Conservation (phyloP, 2,888 invertebrate genomes). For the Tuberolachnus salignus region DNA sequence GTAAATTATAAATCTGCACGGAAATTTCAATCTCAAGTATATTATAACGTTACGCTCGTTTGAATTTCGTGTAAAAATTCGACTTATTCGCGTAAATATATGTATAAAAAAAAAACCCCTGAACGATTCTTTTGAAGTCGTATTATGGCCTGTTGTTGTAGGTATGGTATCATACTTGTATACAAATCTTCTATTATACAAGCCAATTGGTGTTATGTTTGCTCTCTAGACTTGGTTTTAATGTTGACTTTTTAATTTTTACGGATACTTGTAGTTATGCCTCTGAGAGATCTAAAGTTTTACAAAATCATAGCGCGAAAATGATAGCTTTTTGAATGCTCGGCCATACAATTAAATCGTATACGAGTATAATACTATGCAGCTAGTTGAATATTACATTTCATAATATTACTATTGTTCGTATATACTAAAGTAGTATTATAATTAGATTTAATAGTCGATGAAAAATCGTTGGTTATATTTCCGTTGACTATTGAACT, state of each 20-base stretch:
- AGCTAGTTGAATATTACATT: background rate
- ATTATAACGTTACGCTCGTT: too few species aligned
- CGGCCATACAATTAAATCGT: background rate
- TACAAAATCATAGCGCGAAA: background rate
- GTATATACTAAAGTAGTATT: background rate
- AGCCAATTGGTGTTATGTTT: too few species aligned
- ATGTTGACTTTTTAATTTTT: background rate
- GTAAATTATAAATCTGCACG: too few species aligned
- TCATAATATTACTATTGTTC: background rate
- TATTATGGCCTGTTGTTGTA: background rate
- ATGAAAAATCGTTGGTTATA: background rate
- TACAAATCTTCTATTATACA: background rate
- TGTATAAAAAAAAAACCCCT: too few species aligned
- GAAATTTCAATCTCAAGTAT: too few species aligned
- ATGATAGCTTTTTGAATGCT: background rate
- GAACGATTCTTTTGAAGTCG: background rate
- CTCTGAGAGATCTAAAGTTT: background rate
- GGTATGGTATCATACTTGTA: background rate
- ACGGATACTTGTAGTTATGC: constrained; percentile 2
- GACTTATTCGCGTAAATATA: too few species aligned
- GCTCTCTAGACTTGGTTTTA: background rate
- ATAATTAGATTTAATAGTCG: background rate
- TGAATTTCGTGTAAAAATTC: too few species aligned
- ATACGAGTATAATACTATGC: background rate
- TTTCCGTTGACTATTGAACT: too few species aligned